Evolutionary conservation across 2,113 vertebrate genomes (phyloP).

Genomic region (Paracanthobrama guichenoti): DNA sequence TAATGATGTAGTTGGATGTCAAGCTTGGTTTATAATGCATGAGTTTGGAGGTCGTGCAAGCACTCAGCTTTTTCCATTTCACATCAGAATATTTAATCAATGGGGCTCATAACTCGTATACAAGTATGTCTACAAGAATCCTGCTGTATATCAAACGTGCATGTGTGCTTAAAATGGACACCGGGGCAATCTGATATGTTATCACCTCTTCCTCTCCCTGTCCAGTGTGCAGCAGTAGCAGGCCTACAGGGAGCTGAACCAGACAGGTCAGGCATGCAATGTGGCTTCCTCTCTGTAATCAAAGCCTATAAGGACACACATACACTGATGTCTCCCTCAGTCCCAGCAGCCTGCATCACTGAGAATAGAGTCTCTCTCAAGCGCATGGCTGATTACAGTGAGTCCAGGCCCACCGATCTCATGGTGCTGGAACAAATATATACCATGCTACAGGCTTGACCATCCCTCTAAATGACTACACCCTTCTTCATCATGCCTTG

Average conservation of each 20-base stretch:
- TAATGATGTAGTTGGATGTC: not conserved
- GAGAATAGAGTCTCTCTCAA: conserved; percentile 46
- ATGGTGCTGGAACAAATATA: conserved; percentile 69
- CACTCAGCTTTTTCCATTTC: not conserved
- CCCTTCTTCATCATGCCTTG: conserved; percentile 50
- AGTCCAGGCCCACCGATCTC: conserved; percentile 29
- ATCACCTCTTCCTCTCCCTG: conserved; percentile 42
- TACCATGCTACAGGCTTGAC: conserved; percentile 58
- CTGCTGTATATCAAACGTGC: conserved; percentile 30
- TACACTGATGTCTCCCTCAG: conserved; percentile 40
- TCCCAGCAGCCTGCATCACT: conserved; percentile 45
- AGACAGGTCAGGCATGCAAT: conserved; percentile 57
- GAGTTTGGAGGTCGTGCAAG: not conserved
- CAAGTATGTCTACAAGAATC: not conserved
- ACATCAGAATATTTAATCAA: conserved; percentile 27
- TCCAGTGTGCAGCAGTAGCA: conserved; percentile 57
- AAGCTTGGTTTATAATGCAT: conserved; percentile 28
- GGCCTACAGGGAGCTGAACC: conserved; percentile 55
- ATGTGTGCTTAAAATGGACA: not conserved
- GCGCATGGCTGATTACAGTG: conserved; percentile 48
- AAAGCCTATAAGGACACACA: conserved; percentile 43
- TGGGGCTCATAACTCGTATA: conserved; percentile 18
- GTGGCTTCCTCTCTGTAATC: conserved; percentile 66
- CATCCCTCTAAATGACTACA: conserved; percentile 40
- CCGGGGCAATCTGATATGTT: conserved; percentile 37